Evolutionary conservation across 1,140 invertebrate genomes (phyloP), one percentile per base, ranked within the genome.

Genomic region (Thaumatotibia leucotreta): DNA sequence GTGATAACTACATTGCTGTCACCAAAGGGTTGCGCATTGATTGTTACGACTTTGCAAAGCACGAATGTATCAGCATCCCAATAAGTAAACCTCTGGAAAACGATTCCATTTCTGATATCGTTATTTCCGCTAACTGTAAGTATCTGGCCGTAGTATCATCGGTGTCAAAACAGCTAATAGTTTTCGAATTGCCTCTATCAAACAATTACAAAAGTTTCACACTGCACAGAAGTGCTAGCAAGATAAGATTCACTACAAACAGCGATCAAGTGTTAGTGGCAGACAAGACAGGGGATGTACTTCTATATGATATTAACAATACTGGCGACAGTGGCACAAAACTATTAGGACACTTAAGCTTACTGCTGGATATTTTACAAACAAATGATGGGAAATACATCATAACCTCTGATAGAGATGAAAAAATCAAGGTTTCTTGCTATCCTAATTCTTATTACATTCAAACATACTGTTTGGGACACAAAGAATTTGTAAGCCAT

Each of bases 391-490:
- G 93, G 66, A 94, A 94, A 68, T 95, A 93, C 79, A 91, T 98
- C 5, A 93, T 98, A 6, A 97, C 97, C 2, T 94, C 95, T 70
- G 97, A 99, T 82, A 92, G 97, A 75, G 98, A 99, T 92, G 97
- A 99, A 84, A 99, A 99, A 92, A 97, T 99, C 50, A 92, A 96
- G 62, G 94, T 98, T 1, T 97, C 97, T 1, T 92, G 93, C 81
- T 98, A 94, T 92, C 97, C 97, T 3, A 96, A 97, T 76, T 92
- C 94, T 22, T 97, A 97, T 77, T 96, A 97, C 77, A 98, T 99
- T 76, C 87, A 95, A 63, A 93, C 93, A 52, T 98, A 95, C 88
- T 98, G 97, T 83, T 89, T 99, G 32, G 97, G 97, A 4, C 97
- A 99, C 86, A 93, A 91, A 70, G 95, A 97, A 88, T 97, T 96